Base-by-base conservation (phyloP, 2,888 invertebrate species). In the Philonicus albiceps region DNA sequence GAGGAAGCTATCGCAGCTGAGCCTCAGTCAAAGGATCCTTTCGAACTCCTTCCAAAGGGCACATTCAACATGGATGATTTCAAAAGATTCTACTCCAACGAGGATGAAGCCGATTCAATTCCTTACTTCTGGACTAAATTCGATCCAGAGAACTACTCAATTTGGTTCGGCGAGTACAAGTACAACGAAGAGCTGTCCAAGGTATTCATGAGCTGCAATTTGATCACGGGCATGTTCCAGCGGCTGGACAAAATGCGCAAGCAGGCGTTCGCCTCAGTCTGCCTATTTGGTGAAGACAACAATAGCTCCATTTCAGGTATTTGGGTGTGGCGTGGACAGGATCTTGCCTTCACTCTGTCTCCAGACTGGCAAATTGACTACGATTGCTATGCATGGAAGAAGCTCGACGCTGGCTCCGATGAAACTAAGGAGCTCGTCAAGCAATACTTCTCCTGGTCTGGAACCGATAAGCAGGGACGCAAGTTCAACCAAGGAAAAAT, bases 51-150 rank as follows among this genome's bases (percentile, higher is more conserved):
- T 93, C 98, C 99, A 85, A 97, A 97, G 93, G 98, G 97, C 86
- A 96, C 95, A 11, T 99, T 99, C 93, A 95, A 96, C 91, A 96
- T 99, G 94, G 99, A 99, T 90, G 98, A 98, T 91, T 99, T 98
- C 94, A 99, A 99, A 93, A 95, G 98, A 88, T 96, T 94, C 90
- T 99, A 99, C 93, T 99, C 98, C 86, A 99, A 99, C 91, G 97
- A 99, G 92, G 98, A 97, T 40, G 98, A 97, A 91, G 93, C 95
- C 7, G 96, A 96, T 91, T 98, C 99, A 86, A 95, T 99, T 91
- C 98, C 99, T 0, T 99, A 98, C 93, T 99, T 99, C 94, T 99
- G 98, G 97, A 95, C 98, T 91, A 97, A 99, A 93, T 99, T 99
- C 91, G 99, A 99, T 93, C 94, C 97, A 7, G 96, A 98, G 91